Percentiles rank a stretch among this genome's conserved stretches.
Conservation (phyloP, 2,888 invertebrate genomes). For the Microplitis manilae region DNA sequence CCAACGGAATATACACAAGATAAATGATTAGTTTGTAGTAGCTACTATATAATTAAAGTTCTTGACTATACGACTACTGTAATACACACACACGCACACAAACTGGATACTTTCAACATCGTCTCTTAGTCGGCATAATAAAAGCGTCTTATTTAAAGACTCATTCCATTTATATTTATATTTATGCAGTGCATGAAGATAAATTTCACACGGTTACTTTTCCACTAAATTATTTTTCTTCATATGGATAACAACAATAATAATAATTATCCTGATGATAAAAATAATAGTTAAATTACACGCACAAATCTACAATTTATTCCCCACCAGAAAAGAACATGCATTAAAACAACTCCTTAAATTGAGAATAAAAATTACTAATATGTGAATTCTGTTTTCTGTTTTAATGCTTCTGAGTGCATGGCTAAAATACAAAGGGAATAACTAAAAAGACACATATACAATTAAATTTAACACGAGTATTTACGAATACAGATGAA, state of each 20-base stretch:
- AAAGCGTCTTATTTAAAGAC: neutral
- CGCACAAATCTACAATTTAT: neutral
- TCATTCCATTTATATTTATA: neutral
- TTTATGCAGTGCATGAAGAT: neutral
- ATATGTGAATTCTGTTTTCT: neutral
- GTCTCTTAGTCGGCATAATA: neutral
- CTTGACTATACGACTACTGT: neutral
- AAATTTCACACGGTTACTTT: neutral
- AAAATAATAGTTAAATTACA: neutral
- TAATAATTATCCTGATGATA: neutral
- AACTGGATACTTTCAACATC: neutral
- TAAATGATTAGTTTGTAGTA: slow-evolving; percentile 1
- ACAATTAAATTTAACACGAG: slow-evolving; percentile 17
- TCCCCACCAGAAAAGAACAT: neutral
- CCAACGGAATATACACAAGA: neutral
- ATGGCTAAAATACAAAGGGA: neutral
- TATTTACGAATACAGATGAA: slow-evolving; percentile 7
- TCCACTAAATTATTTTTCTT: neutral
- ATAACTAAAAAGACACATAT: slow-evolving; percentile 18
- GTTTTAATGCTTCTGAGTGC: no score
- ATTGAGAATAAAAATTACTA: neutral
- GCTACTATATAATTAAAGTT: neutral
- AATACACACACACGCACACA: neutral
- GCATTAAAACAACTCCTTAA: neutral
- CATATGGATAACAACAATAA: neutral